Conservation (phyloP, 2,888 invertebrate genomes). For the Augochlorella aurata region DNA sequence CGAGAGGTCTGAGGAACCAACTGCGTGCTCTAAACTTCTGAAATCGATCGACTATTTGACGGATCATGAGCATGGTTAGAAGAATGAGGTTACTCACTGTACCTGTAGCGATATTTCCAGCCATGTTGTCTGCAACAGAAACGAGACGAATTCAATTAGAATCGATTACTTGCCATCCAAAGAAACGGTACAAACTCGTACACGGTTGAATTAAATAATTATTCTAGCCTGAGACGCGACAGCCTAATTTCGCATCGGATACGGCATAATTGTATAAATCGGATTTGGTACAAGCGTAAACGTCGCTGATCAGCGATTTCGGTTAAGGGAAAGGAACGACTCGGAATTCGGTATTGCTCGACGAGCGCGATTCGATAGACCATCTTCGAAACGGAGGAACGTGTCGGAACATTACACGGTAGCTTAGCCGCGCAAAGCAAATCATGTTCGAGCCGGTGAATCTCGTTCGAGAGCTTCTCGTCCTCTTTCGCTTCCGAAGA, state of each 20-base stretch:
- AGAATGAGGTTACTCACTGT: constrained; percentile 5
- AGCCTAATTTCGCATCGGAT: too few relatives aligned
- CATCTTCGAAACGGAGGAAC: neutral
- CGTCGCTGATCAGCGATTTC: too few relatives aligned
- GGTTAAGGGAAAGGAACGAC: neutral
- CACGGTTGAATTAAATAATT: too few relatives aligned
- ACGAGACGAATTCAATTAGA: neutral
- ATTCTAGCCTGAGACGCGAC: too few relatives aligned
- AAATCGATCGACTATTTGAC: neutral
- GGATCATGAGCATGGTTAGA: neutral
- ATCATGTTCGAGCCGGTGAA: neutral
- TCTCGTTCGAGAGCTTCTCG: constrained; percentile 7
- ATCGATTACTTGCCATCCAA: neutral
- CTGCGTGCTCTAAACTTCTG: neutral
- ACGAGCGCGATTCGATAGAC: neutral
- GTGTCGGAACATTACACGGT: neutral
- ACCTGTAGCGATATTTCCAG: constrained; percentile 4
- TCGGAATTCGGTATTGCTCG: neutral
- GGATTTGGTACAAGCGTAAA: too few relatives aligned
- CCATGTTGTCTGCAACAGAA: constrained; percentile 4
- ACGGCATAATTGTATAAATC: too few relatives aligned
- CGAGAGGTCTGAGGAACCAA: neutral
- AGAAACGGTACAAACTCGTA: too few relatives aligned
- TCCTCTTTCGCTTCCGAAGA: neutral
- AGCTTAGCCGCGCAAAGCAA: neutral